Conservation (phyloP, 92 coral and sea anemone species). For the Epizoanthus scotinus region DNA sequence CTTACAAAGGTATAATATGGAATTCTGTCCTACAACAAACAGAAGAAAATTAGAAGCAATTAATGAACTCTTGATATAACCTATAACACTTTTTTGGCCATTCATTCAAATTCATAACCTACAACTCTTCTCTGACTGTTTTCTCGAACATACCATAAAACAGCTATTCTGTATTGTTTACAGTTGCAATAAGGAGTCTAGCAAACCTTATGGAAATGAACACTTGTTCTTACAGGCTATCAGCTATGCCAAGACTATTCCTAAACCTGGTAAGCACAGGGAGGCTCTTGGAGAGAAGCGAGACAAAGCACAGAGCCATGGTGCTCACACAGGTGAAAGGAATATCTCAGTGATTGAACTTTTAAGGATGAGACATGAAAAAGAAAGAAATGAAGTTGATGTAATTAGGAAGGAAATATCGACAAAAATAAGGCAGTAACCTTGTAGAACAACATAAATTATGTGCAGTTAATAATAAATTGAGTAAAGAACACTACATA, state of each 20-base stretch:
- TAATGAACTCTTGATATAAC: too few species aligned
- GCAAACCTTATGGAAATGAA: neutral
- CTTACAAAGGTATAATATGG: too few species aligned
- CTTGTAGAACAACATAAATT: neutral
- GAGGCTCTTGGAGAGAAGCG: slow-evolving; percentile 6
- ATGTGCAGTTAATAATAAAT: too few species aligned
- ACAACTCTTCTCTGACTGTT: too few species aligned
- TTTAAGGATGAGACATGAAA: slow-evolving; percentile 83
- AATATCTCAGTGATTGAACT: slow-evolving; percentile 75
- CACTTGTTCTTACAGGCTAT: slow-evolving; percentile 62
- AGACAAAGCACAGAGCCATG: slow-evolving; percentile 5
- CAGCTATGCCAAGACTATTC: slow-evolving; percentile 89
- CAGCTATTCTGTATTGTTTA: too few species aligned
- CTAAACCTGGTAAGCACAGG: slow-evolving; percentile 62
- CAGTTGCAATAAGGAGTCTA: neutral
- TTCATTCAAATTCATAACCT: too few species aligned
- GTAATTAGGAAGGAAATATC: slow-evolving; percentile 78
- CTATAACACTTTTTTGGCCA: too few species aligned
- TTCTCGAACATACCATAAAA: too few species aligned
- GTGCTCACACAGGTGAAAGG: slow-evolving; percentile 47
- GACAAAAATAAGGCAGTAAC: slow-evolving; percentile 65
- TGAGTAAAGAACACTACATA: too few species aligned
- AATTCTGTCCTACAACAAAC: too few species aligned
- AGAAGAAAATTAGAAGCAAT: too few species aligned
- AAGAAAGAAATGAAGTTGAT: slow-evolving; percentile 85